Base-by-base conservation (phyloP, 2,113 vertebrate species). In the Melospiza melodia region DNA sequence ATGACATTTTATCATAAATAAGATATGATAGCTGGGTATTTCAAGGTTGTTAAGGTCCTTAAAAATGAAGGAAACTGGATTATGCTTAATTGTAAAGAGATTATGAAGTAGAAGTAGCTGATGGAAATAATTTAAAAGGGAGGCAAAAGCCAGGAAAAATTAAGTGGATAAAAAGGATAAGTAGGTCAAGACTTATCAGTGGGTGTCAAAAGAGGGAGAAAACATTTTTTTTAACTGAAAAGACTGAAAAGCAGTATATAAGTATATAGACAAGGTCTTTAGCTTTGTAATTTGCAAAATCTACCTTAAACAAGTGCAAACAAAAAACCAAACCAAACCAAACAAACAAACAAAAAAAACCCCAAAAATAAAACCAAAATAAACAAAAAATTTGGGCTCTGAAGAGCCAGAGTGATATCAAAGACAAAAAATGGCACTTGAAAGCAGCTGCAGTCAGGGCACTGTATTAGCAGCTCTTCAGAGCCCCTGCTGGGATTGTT, bases 1-100 rank as follows among this genome's bases (percentile, higher is more conserved):
- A 15, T 88, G 83, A 59, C 7, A 80, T 71, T 94, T 90, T 73
- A 10, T 86, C 79, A 88, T 86, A 92, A 94, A 84, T 85, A 93
- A 93, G 44, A 16, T 82, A 52, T 33, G 46, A 55, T 71, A 90
- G 23, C 54, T 83, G 55, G 8, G 6, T 80, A 11, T 93, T 90
- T 88, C 75, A 90, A 92, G 43, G 46, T 69, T 85, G 23, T 80
- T 54, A 72, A 84, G 41, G 66, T 78, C 57, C 81, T 85, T 90
- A 39, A 93, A 95, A 89, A 74, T 55, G 23, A 85, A 95, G 25
- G 55, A 37, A 83, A 90, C 63, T 71, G 61, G 41, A 79, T 85
- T 93, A 76, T 49, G 30, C 43, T 74, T 92, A 46, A 77, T 58
- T 83, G 12, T 57, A 77, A 83, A 86, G 46, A 83, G 46, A 51